These are phyloP conservation scores for Drosophila testacea DNA, from an alignment of 2,888 invertebrate genomes.

Conservation along the genomic window DNA sequence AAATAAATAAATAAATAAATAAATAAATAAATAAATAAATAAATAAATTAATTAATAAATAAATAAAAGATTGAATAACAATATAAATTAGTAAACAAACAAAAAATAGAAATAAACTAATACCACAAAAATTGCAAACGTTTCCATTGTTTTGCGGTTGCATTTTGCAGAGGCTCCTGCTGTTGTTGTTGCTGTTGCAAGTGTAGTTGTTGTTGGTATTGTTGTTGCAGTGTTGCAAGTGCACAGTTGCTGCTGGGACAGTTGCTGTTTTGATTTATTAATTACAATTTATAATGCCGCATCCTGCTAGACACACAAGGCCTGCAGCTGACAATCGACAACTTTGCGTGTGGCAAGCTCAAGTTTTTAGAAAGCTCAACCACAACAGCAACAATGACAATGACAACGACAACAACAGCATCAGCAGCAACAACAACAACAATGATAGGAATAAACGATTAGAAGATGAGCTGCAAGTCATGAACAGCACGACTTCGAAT, in stretches of 20 bases:
- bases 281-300: slow-evolving; percentile 74
- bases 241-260: slow-evolving; percentile 36
- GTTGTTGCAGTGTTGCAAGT: slow-evolving; percentile 32
- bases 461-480: slow-evolving; percentile 48
- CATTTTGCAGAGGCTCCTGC: slow-evolving; percentile 17
- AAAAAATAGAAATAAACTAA: too few relatives aligned
- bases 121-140: too few relatives aligned
- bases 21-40: too few relatives aligned
- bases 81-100: too few relatives aligned
- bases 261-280: slow-evolving; percentile 75
- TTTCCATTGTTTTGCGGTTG: slow-evolving; percentile 5
- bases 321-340: slow-evolving; percentile 63
- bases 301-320: slow-evolving; percentile 34
- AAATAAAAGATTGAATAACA: too few relatives aligned
- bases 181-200: slow-evolving; percentile 19
- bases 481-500: slow-evolving; percentile 18
- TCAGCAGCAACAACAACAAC: neutral
- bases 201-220: too few relatives aligned
- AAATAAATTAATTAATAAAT: too few relatives aligned
- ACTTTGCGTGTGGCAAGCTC: slow-evolving; percentile 37
- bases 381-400: slow-evolving; percentile 20
- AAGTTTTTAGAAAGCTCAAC: slow-evolving; percentile 49
- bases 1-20: too few relatives aligned
- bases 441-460: slow-evolving; percentile 28
- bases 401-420: slow-evolving; percentile 7